Evolutionary conservation across 2,797 vertebrate genomes (phyloP).

Genomic region (Esox masquinongy): DNA sequence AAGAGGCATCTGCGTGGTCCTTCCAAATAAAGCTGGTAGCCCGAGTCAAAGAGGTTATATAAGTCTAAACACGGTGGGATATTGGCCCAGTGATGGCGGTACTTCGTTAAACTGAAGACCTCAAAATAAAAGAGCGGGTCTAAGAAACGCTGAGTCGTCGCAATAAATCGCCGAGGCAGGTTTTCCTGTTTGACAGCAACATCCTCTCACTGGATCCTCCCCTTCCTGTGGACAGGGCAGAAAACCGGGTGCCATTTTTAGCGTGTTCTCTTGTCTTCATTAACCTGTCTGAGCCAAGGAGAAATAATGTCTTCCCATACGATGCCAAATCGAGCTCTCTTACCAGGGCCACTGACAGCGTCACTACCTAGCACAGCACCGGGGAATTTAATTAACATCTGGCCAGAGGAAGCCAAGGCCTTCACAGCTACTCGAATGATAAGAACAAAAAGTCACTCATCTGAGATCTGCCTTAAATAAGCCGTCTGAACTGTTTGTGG

Average conservation of each 20-base stretch:
- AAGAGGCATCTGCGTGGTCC: not conserved
- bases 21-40: conserved; percentile 4
- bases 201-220: conserved; percentile 1
- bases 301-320: not conserved
- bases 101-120: not conserved
- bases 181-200: not conserved
- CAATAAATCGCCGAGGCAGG: conserved; percentile 5
- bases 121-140: conserved; percentile 13
- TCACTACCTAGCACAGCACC: conserved; percentile 1
- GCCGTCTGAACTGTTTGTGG: not conserved
- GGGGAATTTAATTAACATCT: not conserved
- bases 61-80: conserved; percentile 10
- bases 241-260: conserved; percentile 3
- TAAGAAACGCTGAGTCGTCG: not conserved
- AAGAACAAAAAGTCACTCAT: no score
- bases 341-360: not conserved
- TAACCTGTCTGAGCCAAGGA: not conserved
- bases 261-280: not conserved
- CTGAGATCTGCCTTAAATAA: no score
- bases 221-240: conserved; percentile 8
- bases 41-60: not conserved
- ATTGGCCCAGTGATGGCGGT: not conserved
- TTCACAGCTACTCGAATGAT: not conserved
- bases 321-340: not conserved
- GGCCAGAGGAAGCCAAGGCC: not conserved